Conservation (phyloP, 1,140 invertebrate species). For the Drosophila watanabei region DNA sequence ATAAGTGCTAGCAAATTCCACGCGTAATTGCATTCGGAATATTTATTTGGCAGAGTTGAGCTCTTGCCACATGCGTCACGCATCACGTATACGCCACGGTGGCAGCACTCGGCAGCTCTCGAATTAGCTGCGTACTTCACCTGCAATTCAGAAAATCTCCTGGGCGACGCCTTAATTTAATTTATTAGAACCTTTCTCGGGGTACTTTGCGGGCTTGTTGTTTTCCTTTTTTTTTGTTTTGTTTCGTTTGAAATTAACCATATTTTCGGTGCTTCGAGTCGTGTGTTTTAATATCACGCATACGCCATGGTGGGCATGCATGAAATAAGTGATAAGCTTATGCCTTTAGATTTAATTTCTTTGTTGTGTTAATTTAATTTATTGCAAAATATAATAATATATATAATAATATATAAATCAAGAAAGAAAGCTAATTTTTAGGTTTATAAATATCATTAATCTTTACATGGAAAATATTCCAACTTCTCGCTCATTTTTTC, state of each 20-base stretch:
- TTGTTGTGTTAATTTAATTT: no score
- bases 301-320: slow-evolving; percentile 18
- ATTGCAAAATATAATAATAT: no score
- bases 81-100: slow-evolving; percentile 18
- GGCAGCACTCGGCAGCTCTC: background rate
- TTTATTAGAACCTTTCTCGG: slow-evolving; percentile 27
- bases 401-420: no score
- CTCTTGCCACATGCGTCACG: background rate
- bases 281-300: slow-evolving; percentile 25
- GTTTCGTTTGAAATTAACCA: slow-evolving; percentile 24
- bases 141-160: slow-evolving; percentile 35
- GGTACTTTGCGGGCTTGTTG: slow-evolving; percentile 12
- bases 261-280: slow-evolving; percentile 12
- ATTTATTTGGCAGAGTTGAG: slow-evolving; percentile 58
- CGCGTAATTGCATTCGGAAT: slow-evolving; percentile 80
- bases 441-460: no score
- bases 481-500: background rate
- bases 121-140: slow-evolving; percentile 14
- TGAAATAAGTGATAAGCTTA: background rate
- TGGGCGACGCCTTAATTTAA: slow-evolving; percentile 39
- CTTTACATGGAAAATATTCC: no score
- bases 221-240: slow-evolving; percentile 1
- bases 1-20: slow-evolving; percentile 75
- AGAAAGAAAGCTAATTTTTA: no score
- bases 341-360: background rate